Evolutionary conservation across 2,797 vertebrate species (phyloP), one percentile per base, ranked within the genome.

Genomic region (Eidolon dupreanum): DNA sequence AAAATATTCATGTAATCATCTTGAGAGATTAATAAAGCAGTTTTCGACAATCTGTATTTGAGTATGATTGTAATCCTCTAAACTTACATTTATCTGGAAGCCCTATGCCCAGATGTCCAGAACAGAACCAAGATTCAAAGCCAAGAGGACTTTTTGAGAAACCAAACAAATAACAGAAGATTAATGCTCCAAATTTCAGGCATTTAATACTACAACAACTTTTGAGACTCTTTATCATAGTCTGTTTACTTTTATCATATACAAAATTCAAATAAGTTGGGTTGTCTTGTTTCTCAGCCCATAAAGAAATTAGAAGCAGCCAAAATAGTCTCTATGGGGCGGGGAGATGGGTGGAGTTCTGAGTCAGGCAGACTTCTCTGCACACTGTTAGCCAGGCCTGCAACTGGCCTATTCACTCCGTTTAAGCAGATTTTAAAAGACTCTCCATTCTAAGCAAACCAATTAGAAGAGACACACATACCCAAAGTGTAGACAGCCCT

Each of bases 121-220:
- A 93, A 73, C 13, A 97, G 38, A 92, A 83, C 57, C 55, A 90
- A 89, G 31, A 55, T 46, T 22, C 61, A 84, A 79, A 86, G 31
- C 61, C 70, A 46, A 24, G 49, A 92, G 43, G 36, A 74, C 24
- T 43, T 86, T 86, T 61, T 28, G n/a, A 92, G 81, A n/a, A 57
- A 24, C 36, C n/a, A 57, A 28, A 26, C 78, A 89, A 33, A 79
- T 81, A 43, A 2, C 31, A 75, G 55, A 95, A 90, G 70, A 83
- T 74, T 16, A 16, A 1, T 55, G 68, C 26, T 66, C 61, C 68
- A 41, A 77, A 41, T 85, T 73, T 63, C 63, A 55, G 74, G 41
- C 53, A 46, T 38, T 92, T 84, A 75, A 51, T 92, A 15, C 15
- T 63, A 36, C 17, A 66, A 63, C 4, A 93, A 8, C 8, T 66